Percentiles rank a stretch among this genome's conserved stretches.
Evolutionary conservation across 2,888 invertebrate genomes (phyloP).

Genomic region (Endotricha flammealis): DNA sequence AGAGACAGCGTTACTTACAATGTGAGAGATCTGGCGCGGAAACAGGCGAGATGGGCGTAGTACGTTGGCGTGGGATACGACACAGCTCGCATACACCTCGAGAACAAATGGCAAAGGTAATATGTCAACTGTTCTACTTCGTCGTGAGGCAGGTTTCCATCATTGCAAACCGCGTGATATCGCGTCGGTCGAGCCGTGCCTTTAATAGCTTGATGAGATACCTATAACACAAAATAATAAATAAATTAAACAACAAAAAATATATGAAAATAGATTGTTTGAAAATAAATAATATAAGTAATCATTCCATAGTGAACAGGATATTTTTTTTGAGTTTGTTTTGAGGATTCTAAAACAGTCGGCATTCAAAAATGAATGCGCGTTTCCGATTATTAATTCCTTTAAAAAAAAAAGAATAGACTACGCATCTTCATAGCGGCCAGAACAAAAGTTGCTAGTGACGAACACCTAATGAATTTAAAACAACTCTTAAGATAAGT

Average conservation of each 20-base stretch:
- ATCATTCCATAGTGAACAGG: too few species aligned
- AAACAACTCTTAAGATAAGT: too few species aligned
- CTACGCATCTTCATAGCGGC: too few species aligned
- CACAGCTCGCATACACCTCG: slow-evolving; percentile 89
- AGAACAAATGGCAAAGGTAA: slow-evolving; percentile 90
- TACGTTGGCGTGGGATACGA: slow-evolving; percentile 93
- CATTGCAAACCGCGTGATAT: slow-evolving; percentile 91
- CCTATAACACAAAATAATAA: slow-evolving; percentile 32
- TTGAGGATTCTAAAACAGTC: too few species aligned
- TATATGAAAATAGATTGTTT: too few species aligned
- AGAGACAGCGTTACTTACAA: slow-evolving; percentile 52
- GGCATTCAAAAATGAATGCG: too few species aligned
- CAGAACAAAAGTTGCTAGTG: too few species aligned
- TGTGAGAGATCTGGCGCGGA: slow-evolving; percentile 80
- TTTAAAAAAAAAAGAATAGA: too few species aligned
- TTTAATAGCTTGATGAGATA: slow-evolving; percentile 83
- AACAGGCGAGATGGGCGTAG: slow-evolving; percentile 91
- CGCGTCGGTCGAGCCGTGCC: slow-evolving; percentile 92
- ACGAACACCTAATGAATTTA: too few species aligned
- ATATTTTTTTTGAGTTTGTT: too few species aligned
- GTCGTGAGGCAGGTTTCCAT: slow-evolving; percentile 83
- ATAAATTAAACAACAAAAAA: neutral
- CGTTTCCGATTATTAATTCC: too few species aligned
- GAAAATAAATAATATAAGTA: too few species aligned
- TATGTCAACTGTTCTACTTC: slow-evolving; percentile 88